Percentiles rank a stretch among this genome's conserved stretches.
Conservation (phyloP, 2,113 vertebrate genomes). For the Sinocyclocheilus maitianheensis region DNA sequence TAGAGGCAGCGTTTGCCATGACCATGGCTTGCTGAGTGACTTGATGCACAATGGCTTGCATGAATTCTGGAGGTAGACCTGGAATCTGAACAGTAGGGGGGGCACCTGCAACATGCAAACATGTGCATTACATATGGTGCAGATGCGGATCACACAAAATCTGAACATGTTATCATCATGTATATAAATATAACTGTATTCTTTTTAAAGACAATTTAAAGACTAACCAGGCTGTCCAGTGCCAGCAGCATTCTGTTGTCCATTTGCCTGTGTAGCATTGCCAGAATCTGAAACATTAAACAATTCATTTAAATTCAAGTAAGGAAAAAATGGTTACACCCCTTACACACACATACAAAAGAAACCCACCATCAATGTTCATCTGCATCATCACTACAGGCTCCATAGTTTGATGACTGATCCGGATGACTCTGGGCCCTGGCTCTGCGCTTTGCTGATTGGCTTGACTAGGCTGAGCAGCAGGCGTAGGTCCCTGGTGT, state of each 20-base stretch:
- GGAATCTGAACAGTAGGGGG: constrained; percentile 77
- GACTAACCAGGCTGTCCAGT: constrained; percentile 72
- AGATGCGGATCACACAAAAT: neutral
- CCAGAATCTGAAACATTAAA: constrained; percentile 62
- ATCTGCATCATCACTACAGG: constrained; percentile 96
- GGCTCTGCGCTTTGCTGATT: constrained; percentile 72
- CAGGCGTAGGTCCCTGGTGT: constrained; percentile 74
- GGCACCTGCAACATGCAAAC: constrained; percentile 57
- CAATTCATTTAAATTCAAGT: neutral
- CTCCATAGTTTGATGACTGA: constrained; percentile 90
- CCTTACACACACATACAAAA: neutral
- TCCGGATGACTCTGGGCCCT: constrained; percentile 85
- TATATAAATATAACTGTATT: neutral
- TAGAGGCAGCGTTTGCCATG: constrained; percentile 80
- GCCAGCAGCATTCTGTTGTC: constrained; percentile 65
- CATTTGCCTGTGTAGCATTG: constrained; percentile 58
- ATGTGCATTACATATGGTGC: neutral
- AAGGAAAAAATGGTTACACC: neutral
- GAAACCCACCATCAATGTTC: constrained; percentile 82
- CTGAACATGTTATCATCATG: no score
- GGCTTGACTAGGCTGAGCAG: constrained; percentile 73
- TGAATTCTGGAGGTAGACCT: constrained; percentile 87
- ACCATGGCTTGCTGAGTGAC: constrained; percentile 87
- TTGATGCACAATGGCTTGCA: constrained; percentile 90
- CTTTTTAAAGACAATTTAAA: neutral